Conservation (phyloP, 1,140 invertebrate genomes). For the Heterodera schachtii region DNA sequence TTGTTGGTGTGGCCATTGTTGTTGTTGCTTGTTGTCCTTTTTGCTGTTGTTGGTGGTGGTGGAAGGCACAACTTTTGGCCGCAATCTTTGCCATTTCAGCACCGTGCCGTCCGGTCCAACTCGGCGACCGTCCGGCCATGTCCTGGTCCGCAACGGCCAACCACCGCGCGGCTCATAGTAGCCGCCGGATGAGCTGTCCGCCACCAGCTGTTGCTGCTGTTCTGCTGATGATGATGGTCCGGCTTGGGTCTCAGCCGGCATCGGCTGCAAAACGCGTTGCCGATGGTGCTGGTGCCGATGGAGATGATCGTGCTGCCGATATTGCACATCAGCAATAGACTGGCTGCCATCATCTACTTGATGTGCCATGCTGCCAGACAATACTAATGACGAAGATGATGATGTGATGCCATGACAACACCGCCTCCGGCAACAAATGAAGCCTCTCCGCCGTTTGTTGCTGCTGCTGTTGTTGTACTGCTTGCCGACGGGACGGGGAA, state of each 20-base stretch:
- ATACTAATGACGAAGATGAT: not conserved
- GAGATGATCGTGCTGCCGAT: not conserved
- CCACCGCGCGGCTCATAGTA: slow-evolving; percentile 21
- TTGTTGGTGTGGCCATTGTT: not conserved
- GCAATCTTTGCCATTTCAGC: slow-evolving; percentile 23
- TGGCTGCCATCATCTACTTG: too few species aligned
- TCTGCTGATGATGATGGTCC: not conserved
- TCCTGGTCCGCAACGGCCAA: slow-evolving; percentile 22
- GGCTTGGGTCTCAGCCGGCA: too few species aligned
- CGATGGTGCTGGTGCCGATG: not conserved
- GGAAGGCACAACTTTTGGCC: not conserved
- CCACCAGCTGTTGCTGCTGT: not conserved
- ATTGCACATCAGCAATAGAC: too few species aligned
- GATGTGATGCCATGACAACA: not conserved
- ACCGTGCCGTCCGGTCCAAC: slow-evolving; percentile 15
- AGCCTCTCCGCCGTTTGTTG: not conserved
- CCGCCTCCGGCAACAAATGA: not conserved
- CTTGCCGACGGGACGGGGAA: not conserved
- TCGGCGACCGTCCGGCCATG: slow-evolving; percentile 21
- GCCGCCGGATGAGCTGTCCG: not conserved
- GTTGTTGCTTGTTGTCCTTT: not conserved
- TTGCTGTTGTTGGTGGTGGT: slow-evolving; percentile 8
- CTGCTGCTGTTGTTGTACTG: not conserved
- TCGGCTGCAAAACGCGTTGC: not conserved
- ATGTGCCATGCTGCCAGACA: too few species aligned